A percentile compares a stretch with the other conserved stretches of the same genome.
These are phyloP conservation scores for Heterodera filipjevi DNA, from an alignment of 2,888 invertebrate genomes.

Conservation along the genomic window DNA sequence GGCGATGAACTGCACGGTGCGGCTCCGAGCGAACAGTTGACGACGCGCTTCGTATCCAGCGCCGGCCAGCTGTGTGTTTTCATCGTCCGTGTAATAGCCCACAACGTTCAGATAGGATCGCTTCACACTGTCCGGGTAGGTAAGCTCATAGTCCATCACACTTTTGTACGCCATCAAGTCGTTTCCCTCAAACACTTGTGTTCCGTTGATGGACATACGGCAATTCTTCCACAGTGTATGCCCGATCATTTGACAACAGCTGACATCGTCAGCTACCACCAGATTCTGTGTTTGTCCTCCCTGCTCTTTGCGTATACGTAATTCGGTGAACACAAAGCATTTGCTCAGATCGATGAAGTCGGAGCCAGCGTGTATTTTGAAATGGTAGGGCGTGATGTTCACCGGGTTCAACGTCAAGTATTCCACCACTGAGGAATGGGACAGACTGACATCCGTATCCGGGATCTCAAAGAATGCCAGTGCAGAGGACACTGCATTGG, in stretches of 20 bases:
- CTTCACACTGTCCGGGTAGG: conserved; percentile 12
- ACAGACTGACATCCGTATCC: conserved; percentile 1
- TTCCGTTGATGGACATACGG: conserved; percentile 7
- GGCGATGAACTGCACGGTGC: conserved; percentile 6
- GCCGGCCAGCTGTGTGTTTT: background rate
- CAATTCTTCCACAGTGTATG: conserved; percentile 8
- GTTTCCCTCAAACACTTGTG: conserved; percentile 9
- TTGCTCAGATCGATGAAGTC: conserved; percentile 10
- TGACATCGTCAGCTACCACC: background rate
- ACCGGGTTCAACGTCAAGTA: conserved; percentile 7
- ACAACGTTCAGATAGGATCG: background rate
- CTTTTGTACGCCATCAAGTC: background rate
- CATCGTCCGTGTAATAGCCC: background rate
- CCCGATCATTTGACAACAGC: conserved; percentile 2
- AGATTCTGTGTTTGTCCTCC: background rate
- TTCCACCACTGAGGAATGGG: background rate
- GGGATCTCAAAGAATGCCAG: conserved; percentile 23
- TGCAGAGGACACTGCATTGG: conserved; percentile 12
- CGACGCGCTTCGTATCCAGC: background rate
- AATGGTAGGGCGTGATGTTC: conserved; percentile 10
- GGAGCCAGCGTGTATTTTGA: conserved; percentile 5
- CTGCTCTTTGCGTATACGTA: background rate
- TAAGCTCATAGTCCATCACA: conserved; percentile 16
- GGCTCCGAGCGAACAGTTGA: background rate
- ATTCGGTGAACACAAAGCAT: conserved; percentile 5